phyloP scores from a whole-genome alignment of 2,888 invertebrate species.

The Drosophila antonietae region DNA sequence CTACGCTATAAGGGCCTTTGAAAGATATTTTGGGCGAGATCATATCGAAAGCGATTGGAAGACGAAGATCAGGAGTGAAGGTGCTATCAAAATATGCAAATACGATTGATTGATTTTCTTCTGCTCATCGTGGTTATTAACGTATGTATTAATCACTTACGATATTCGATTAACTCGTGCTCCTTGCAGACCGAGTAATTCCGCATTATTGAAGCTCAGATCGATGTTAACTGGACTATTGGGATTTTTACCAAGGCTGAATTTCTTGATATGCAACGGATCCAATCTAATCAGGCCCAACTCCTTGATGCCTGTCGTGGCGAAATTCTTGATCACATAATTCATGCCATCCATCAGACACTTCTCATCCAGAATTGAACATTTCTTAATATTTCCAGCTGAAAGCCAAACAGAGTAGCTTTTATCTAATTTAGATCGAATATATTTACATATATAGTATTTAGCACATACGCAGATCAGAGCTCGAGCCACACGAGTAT shows the following conservation, averaged over 20 bases:
- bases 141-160: constrained; percentile 52
- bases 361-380: constrained; percentile 51
- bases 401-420: neutral
- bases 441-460: neutral
- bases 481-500: constrained; percentile 19
- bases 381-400: constrained; percentile 63
- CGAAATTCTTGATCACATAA: constrained; percentile 53
- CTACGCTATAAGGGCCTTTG: constrained; percentile 75
- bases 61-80: constrained; percentile 57
- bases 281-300: constrained; percentile 77
- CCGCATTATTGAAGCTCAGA: constrained; percentile 75
- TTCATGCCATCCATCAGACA: constrained; percentile 59
- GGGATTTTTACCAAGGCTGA: constrained; percentile 73
- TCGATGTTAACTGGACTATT: constrained; percentile 82
- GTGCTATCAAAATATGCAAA: constrained; percentile 53
- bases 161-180: constrained; percentile 46
- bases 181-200: constrained; percentile 71
- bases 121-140: neutral
- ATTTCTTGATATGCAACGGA: constrained; percentile 78
- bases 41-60: constrained; percentile 60
- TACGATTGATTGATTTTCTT: neutral
- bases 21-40: constrained; percentile 66
- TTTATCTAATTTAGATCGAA: neutral
- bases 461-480: constrained; percentile 55
- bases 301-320: constrained; percentile 68